phyloP scores from a whole-genome alignment of 2,797 vertebrate genomes.

The Alosa sapidissima region DNA sequence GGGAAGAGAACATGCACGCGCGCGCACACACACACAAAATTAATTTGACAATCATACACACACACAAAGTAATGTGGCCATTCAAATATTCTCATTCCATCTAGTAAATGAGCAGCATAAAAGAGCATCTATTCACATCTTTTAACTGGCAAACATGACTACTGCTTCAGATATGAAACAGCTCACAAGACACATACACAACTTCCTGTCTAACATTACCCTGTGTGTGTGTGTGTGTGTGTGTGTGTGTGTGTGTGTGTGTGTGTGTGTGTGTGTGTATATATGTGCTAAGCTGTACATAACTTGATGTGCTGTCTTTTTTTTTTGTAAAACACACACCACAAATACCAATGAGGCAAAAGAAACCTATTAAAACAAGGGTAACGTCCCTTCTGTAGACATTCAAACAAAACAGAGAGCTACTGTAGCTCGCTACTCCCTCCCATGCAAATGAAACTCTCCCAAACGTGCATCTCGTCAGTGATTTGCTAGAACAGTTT shows the following conservation, averaged over 20 bases:
- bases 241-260: background rate
- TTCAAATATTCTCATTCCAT: background rate
- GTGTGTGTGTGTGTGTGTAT: background rate
- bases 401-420: no score
- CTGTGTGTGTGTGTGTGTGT: background rate
- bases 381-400: no score
- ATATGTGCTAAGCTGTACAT: no score
- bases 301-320: background rate
- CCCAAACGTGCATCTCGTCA: no score
- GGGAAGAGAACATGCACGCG: slow-evolving; percentile 17
- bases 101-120: background rate
- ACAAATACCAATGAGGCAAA: no score
- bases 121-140: background rate
- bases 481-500: no score
- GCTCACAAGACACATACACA: background rate
- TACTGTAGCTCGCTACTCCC: no score
- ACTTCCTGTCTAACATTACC: background rate
- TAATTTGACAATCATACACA: background rate
- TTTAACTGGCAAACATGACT: background rate
- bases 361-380: no score
- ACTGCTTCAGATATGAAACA: background rate
- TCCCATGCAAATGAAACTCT: no score
- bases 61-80: background rate
- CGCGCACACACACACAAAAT: background rate
- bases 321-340: background rate